Base-by-base conservation (phyloP, 1,140 invertebrate species). In the Mycetomoellerius zeteki region DNA sequence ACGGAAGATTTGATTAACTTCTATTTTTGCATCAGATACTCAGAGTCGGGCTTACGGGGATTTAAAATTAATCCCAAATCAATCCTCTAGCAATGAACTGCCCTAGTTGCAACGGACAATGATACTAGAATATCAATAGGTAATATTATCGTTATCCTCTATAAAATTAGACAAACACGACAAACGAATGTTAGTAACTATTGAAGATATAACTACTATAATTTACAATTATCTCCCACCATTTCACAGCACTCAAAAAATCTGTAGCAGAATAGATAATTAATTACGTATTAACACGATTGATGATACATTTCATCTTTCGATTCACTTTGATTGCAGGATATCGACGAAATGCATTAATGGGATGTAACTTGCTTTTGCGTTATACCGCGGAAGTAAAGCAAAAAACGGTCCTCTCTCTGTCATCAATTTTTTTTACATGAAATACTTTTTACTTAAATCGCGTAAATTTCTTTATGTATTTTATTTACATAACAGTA, bases 21-120 rank as follows among this genome's bases (percentile, higher is more conserved):
- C 14, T 76, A 76, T 76, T 76, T 76, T 76, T 58, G 58, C 19
- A 6, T 56, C 19, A 16, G 72, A 56, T 37, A 7, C 14, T n/a
- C 10, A 52, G 19, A 52, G 1, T 75, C 47, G n/a, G 37, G 19
- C 0, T 76, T 30, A 21, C 72, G 3, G n/a, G 0, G n/a, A 27
- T 76, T 76, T 76, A 76, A 76, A 75, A 58, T 58, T 76, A 76
- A 58, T 76, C n/a, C 1, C 30, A 37, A 76, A 76, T 76, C 72
- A 76, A 76, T 76, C 52, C 3, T 58, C 33, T 58, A 76, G 7
- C 30, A 58, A 50, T 50, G 14, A 37, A 30, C 52, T 76, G 54
- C 12, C 72, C 54, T 58, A 58, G 54, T 58, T 43, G 14, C 7
- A 75, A 7, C 21, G 10, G 10, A 67, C n/a, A n/a, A 73, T 50